Evolutionary conservation across 30 jellyfish, hydroid and myxozoan genomes (phyloP), one percentile per base, ranked within the genome.

Genomic region (Pelagia noctiluca): DNA sequence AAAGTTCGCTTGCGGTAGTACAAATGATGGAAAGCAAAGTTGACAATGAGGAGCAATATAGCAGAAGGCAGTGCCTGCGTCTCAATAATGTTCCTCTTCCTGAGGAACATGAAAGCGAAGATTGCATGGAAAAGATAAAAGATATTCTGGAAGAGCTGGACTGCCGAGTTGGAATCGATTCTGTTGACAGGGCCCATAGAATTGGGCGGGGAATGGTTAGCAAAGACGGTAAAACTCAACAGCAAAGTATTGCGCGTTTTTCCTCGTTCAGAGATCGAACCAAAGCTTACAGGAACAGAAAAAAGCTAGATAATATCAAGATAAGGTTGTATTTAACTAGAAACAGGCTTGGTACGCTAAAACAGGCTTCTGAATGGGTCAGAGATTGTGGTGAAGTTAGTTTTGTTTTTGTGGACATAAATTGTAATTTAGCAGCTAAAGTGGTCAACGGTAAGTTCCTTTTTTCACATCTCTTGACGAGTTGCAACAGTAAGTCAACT

Each of bases 131-230:
- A 50, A 75, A 75, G 61, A 49, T 50, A 3, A 8, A 75, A 11
- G 87, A 30, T 21, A 50, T 48, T 5, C 61, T 75, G 54, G 23
- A 22, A 3, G 35, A 36, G 33, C 76, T 52, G 10, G 87, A 75
- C 30, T 75, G 76, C 50, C 28, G 62, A 34, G 76, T 75, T 29
- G 76, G 63, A 34, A 75, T 52, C 31, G 76, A 75, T 32, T 26
- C 61, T 23, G 63, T 75, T 23, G 87, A 49, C 35, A 52, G 76
- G 87, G 87, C 87, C 35, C 87, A 75, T 50, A 52, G 87, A 75
- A 75, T 75, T 23, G 87, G 87, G 25, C 79, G 5, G 62, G 2
- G 63, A n/a, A 52, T 10, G 78, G 30, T 3, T 11, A 48, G 37
- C 32, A 12, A 71, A 11, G 87, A 30, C 26, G 78, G 87, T 8